These are phyloP conservation scores for Pavo muticus DNA, from an alignment of 2,113 vertebrate genomes.

Conservation along the genomic window DNA sequence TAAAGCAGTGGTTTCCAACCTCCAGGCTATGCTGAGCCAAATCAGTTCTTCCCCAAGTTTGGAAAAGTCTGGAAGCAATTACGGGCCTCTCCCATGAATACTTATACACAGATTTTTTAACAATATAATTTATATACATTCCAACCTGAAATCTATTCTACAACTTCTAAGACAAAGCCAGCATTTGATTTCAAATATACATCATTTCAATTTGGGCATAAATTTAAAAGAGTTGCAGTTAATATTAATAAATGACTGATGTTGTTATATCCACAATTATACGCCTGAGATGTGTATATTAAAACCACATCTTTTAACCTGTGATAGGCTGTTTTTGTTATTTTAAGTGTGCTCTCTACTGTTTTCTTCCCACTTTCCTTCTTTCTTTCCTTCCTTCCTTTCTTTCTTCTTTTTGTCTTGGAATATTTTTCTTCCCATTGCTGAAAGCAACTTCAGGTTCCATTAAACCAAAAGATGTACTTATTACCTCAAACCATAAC, in stretches of 20 bases:
- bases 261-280: background rate
- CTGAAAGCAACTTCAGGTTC: background rate
- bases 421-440: background rate
- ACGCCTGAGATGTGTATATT: background rate
- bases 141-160: constrained; percentile 6
- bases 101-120: background rate
- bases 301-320: background rate
- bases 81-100: constrained; percentile 40
- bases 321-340: background rate
- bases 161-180: background rate
- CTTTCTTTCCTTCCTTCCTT: background rate
- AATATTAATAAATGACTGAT: background rate
- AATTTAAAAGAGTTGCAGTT: background rate
- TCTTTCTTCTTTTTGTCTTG: background rate
- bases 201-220: background rate
- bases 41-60: background rate
- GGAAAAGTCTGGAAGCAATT: constrained; percentile 55
- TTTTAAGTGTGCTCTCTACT: background rate
- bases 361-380: no score
- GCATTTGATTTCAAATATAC: background rate
- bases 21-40: constrained; percentile 63
- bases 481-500: background rate
- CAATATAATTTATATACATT: background rate
- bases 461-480: background rate
- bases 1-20: constrained; percentile 63